Evolutionary conservation across 1,140 invertebrate species (phyloP), one percentile per base, ranked within the genome.

Genomic region (Cherax quadricarinatus): DNA sequence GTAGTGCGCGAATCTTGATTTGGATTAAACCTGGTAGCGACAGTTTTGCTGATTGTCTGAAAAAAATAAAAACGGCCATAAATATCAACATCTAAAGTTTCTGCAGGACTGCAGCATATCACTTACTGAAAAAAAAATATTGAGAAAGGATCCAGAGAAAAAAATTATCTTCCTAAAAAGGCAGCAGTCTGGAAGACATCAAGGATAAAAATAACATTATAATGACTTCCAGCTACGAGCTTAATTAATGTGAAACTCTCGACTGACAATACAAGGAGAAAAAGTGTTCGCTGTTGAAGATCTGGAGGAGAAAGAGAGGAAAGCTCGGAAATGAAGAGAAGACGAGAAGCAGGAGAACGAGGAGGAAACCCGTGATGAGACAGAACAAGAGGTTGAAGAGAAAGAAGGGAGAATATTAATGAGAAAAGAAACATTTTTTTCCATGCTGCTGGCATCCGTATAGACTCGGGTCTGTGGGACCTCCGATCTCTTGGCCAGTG

Each of bases 171-270:
- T 24, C 12, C 12, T 4, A 75, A 75, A 75, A 75, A 75, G 70
- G 1, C 24, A n/a, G 70, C 24, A 75, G 70, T 75, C 70, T 75
- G n/a, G n/a, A 75, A 30, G 70, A 75, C 6, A 75, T 24, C 70
- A 75, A 9, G 70, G 70, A 75, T 75, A 75, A 75, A 75, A 75
- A 75, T 75, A 75, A 30, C 70, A 75, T 30, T 75, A 30, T 75
- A 75, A 75, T 75, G n/a, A 75, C 70, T 75, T 30, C 70, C 70
- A 75, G 70, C n/a, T 75, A 75, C 70, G 70, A 30, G 70, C n/a
- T 75, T 75, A 75, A 75, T 75, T 75, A 75, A 75, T 30, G 70
- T 30, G 70, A 75, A 75, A 75, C 24, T 75, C 70, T 30, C 18
- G 79, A 30, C 48, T 49, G 79, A 81, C 21, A 57, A 81, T n/a